Evolutionary conservation across 2,888 invertebrate genomes (phyloP).

Genomic region (Phalera bucephala): DNA sequence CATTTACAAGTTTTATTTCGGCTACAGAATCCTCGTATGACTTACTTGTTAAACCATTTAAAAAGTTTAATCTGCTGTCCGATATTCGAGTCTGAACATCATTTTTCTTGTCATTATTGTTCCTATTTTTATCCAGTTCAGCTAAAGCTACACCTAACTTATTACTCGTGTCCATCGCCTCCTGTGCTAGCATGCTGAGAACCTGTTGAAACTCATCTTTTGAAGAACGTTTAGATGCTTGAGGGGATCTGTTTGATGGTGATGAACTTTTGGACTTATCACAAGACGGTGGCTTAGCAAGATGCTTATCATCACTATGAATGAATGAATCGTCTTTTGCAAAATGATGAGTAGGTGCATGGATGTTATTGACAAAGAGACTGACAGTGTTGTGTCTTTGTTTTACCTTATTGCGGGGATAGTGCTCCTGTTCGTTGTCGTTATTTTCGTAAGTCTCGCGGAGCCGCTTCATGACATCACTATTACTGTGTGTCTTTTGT

Average conservation of each 20-base stretch:
- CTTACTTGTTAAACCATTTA: constrained; percentile 71
- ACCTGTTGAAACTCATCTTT: constrained; percentile 86
- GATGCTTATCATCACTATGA: constrained; percentile 74
- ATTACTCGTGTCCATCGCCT: constrained; percentile 89
- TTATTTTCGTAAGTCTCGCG: constrained; percentile 73
- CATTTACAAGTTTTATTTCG: constrained; percentile 51
- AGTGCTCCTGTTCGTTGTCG: constrained; percentile 67
- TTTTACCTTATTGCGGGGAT: constrained; percentile 79
- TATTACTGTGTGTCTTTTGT: constrained; percentile 85
- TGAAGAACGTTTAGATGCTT: constrained; percentile 72
- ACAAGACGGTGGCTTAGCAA: constrained; percentile 76
- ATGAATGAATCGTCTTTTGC: constrained; percentile 81
- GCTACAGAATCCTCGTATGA: constrained; percentile 43
- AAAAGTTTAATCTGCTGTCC: constrained; percentile 73
- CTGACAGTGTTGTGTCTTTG: constrained; percentile 78
- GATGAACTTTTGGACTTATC: constrained; percentile 81
- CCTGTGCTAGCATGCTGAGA: constrained; percentile 87
- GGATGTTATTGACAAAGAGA: constrained; percentile 75
- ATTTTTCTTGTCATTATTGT: constrained; percentile 62
- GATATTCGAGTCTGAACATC: constrained; percentile 76
- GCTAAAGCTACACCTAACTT: constrained; percentile 86
- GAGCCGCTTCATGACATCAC: constrained; percentile 80
- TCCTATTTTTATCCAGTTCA: constrained; percentile 79
- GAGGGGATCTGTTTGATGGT: constrained; percentile 81
- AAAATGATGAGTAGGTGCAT: constrained; percentile 71